Percentiles rank a stretch among this genome's conserved stretches.
phyloP scores from a whole-genome alignment of 2,113 vertebrate genomes.

The Capra hircus region DNA sequence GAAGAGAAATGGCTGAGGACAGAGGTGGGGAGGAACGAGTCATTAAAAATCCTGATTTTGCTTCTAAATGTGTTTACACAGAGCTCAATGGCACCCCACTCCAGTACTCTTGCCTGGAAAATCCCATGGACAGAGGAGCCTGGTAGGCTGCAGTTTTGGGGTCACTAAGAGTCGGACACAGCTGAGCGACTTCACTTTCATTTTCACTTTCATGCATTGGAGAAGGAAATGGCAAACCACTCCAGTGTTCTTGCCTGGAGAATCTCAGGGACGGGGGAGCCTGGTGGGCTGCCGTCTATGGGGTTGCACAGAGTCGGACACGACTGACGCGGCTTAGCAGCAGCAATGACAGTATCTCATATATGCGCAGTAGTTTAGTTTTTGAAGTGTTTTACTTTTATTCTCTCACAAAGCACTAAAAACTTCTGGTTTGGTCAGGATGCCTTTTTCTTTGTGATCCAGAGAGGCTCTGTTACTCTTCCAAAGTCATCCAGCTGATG shows the following conservation, averaged over 20 bases:
- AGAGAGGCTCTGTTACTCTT: neutral
- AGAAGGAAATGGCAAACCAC: too few relatives aligned
- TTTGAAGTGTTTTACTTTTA: neutral
- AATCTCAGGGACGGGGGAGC: too few relatives aligned
- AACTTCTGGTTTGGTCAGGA: neutral
- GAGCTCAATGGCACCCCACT: too few relatives aligned
- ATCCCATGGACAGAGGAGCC: too few relatives aligned
- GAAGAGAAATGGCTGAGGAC: neutral
- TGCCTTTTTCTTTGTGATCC: neutral
- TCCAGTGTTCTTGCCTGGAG: too few relatives aligned
- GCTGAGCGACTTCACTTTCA: too few relatives aligned
- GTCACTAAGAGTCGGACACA: fast-evolving
- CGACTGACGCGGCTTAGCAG: too few relatives aligned
- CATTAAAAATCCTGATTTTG: neutral
- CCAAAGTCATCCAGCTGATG: neutral
- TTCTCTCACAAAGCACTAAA: neutral
- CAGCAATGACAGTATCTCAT: neutral
- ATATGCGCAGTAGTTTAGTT: neutral
- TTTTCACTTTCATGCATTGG: too few relatives aligned
- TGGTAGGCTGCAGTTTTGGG: too few relatives aligned
- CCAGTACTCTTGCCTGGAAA: too few relatives aligned
- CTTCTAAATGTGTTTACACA: neutral
- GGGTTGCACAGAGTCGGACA: too few relatives aligned
- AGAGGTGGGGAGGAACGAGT: neutral
- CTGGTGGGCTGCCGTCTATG: too few relatives aligned